Percentiles rank a stretch among this genome's conserved stretches.
Conservation (phyloP, 37 sponge, comb jelly and placozoan species). For the Corticium candelabrum region DNA sequence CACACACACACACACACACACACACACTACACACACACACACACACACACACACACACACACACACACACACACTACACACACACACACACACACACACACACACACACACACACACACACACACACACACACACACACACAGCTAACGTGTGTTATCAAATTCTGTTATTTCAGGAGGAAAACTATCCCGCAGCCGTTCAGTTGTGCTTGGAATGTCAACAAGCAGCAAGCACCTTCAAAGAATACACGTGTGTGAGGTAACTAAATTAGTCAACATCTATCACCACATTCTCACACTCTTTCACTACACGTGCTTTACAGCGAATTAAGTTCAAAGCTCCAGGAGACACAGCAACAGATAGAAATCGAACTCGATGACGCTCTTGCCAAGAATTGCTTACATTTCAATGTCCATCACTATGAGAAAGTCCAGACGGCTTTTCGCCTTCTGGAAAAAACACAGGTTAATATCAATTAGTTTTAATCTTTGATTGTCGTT, state of each 20-base stretch:
- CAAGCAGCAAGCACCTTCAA: conserved; percentile 68
- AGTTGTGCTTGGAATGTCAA: conserved; percentile 75
- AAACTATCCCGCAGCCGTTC: conserved; percentile 67
- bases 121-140: too few relatives aligned
- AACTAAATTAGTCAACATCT: not conserved
- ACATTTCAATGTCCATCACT: conserved; percentile 26
- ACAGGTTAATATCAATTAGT: conserved; percentile 50
- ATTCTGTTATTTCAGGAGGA: conserved; percentile 66
- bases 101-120: too few relatives aligned
- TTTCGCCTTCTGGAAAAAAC: conserved; percentile 55
- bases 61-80: too few relatives aligned
- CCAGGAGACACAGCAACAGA: conserved; percentile 59
- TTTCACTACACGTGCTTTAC: not conserved
- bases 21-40: too few relatives aligned
- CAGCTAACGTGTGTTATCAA: too few relatives aligned
- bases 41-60: too few relatives aligned
- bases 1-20: too few relatives aligned
- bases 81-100: too few relatives aligned
- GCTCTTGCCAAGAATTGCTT: conserved; percentile 25
- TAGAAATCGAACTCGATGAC: conserved; percentile 58
- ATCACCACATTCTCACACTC: not conserved
- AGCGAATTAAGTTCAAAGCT: conserved; percentile 53
- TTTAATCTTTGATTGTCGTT: too few relatives aligned
- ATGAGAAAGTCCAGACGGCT: conserved; percentile 53
- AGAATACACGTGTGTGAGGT: conserved; percentile 75